These are phyloP conservation scores for Trichopria drosophilae DNA, from an alignment of 2,888 invertebrate genomes.

Conservation along the genomic window DNA sequence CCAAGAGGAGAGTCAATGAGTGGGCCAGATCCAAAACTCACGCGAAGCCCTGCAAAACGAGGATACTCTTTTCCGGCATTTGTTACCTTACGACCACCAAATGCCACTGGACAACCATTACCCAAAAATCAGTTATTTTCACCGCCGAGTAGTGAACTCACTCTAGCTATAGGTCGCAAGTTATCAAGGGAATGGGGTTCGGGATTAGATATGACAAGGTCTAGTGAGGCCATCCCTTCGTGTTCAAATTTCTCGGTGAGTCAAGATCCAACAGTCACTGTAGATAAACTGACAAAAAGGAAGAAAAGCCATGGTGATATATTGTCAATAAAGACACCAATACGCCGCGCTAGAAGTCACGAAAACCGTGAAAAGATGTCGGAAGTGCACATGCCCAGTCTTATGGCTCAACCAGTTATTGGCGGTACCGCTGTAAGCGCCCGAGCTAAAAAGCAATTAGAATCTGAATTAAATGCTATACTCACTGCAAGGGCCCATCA, in stretches of 20 bases:
- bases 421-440: slow-evolving; percentile 55
- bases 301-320: slow-evolving; percentile 41
- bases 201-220: slow-evolving; percentile 51
- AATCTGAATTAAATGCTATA: slow-evolving; percentile 56
- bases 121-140: too few relatives aligned
- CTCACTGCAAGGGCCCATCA: slow-evolving; percentile 56
- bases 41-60: slow-evolving; percentile 53
- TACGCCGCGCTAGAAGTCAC: slow-evolving; percentile 54
- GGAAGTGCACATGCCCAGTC: slow-evolving; percentile 47
- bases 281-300: slow-evolving; percentile 39
- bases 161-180: slow-evolving; percentile 52
- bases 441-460: slow-evolving; percentile 55
- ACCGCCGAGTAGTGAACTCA: slow-evolving; percentile 53
- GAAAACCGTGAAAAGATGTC: slow-evolving; percentile 53
- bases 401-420: slow-evolving; percentile 51
- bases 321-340: slow-evolving; percentile 47
- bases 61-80: slow-evolving; percentile 57
- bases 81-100: slow-evolving; percentile 50
- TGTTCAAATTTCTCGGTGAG: too few relatives aligned
- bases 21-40: too few relatives aligned
- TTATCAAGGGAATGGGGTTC: slow-evolving; percentile 56
- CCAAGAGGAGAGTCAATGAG: slow-evolving; percentile 21
- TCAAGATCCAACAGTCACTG: slow-evolving; percentile 43
- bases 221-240: slow-evolving; percentile 49
- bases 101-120: slow-evolving; percentile 31